phyloP scores from a whole-genome alignment of 1,140 invertebrate species.

The Drosophila nannoptera region DNA sequence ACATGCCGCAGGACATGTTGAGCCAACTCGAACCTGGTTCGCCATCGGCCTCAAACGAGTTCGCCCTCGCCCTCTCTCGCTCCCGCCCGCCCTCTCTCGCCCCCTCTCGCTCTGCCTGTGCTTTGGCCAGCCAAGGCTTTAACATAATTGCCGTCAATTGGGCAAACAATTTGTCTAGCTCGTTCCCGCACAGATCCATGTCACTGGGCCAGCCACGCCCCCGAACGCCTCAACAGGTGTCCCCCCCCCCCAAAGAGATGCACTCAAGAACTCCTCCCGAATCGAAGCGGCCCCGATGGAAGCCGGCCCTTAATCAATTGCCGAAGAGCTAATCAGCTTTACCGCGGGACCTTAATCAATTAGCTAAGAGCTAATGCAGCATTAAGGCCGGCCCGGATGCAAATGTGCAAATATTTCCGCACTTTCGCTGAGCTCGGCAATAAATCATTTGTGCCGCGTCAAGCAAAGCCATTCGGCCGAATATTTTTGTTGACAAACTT shows the following conservation, averaged over 20 bases:
- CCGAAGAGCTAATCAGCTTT: too few species aligned
- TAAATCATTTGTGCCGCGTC: conserved; percentile 1
- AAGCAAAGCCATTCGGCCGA: conserved; percentile 5
- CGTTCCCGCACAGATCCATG: conserved; percentile 12
- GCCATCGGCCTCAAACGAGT: conserved; percentile 28
- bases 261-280: too few species aligned
- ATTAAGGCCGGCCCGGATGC: conserved; percentile 36
- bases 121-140: conserved; percentile 18
- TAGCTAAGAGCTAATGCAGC: conserved; percentile 27
- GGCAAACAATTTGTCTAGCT: conserved; percentile 42
- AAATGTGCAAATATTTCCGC: conserved; percentile 9
- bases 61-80: not conserved
- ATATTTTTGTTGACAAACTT: conserved; percentile 18
- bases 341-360: conserved; percentile 27
- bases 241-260: too few species aligned
- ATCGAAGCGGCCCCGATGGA: too few species aligned
- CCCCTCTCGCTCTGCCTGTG: not conserved
- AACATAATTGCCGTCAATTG: conserved; percentile 40
- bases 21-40: conserved; percentile 34
- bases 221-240: too few species aligned
- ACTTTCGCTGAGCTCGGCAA: conserved; percentile 16
- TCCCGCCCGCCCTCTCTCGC: not conserved
- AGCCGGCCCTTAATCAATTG: too few species aligned
- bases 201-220: conserved; percentile 16
- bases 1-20: not conserved